Conservation (phyloP, 1,140 invertebrate genomes). For the Cardiocondyla obscurior region DNA sequence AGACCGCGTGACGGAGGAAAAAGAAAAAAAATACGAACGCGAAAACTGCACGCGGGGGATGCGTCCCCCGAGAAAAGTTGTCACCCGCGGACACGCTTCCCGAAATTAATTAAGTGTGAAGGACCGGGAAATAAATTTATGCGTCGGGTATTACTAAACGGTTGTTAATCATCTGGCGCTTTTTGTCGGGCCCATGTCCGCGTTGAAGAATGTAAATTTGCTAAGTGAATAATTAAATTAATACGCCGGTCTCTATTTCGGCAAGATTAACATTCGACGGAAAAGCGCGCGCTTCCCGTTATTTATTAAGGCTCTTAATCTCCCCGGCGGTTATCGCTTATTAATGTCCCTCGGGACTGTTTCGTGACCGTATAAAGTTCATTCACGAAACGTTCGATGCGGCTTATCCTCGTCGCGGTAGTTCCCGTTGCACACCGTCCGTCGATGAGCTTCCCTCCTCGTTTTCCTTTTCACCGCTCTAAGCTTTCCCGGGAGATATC, state of each 20-base stretch:
- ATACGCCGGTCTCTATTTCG: conserved; percentile 4
- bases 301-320: conserved; percentile 42
- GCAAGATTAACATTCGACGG: not conserved
- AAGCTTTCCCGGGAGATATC: not conserved
- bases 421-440: not conserved
- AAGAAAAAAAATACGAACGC: not conserved
- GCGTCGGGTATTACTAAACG: not conserved
- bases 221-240: conserved; percentile 19
- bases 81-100: not conserved
- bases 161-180: not conserved
- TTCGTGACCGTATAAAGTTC: conserved; percentile 11
- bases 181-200: not conserved
- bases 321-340: conserved; percentile 14
- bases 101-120: not conserved
- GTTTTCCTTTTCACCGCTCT: no score
- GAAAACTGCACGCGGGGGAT: not conserved
- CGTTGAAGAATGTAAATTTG: not conserved
- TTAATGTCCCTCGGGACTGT: conserved; percentile 12
- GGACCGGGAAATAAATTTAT: not conserved
- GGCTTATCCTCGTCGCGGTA: conserved; percentile 5
- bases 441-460: not conserved
- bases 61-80: not conserved
- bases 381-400: conserved; percentile 19
- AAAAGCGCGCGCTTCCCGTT: not conserved
- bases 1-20: no score